A percentile compares a stretch with the other conserved stretches of the same genome.
Evolutionary conservation across 2,113 vertebrate genomes (phyloP).

Genomic region (Leptocoma aspasia): DNA sequence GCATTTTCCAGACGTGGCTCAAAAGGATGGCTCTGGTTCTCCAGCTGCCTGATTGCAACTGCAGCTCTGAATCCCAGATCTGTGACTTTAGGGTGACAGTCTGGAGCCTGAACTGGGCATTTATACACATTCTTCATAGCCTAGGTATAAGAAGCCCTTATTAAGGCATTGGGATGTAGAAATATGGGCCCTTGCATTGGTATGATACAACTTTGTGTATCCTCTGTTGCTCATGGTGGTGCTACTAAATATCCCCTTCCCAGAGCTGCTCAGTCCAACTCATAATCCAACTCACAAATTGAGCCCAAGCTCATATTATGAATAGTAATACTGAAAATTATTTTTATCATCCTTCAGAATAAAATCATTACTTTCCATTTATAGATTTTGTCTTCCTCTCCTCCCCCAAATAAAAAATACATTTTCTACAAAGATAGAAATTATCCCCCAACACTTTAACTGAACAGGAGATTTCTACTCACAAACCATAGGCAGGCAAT

Average conservation of each 20-base stretch:
- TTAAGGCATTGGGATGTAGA: not conserved
- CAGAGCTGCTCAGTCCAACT: not conserved
- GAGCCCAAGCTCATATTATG: not conserved
- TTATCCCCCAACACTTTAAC: not conserved
- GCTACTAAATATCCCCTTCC: not conserved
- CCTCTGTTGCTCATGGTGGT: not conserved
- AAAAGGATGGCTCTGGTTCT: not conserved
- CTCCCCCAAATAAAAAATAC: rapidly evolving
- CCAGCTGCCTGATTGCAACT: not conserved
- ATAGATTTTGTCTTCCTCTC: not conserved
- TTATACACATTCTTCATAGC: not conserved
- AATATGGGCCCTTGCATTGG: not conserved
- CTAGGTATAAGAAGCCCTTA: not conserved
- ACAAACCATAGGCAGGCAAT: not conserved
- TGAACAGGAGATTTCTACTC: not conserved
- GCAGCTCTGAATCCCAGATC: not conserved
- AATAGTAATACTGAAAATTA: not conserved
- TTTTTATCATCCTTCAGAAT: not conserved
- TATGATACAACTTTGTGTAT: not conserved
- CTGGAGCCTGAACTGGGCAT: not conserved
- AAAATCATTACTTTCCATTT: not conserved
- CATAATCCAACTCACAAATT: not conserved
- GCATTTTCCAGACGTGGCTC: not conserved
- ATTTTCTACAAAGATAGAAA: not conserved
- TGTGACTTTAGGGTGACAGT: not conserved